These are phyloP conservation scores for Eupeodes latifasciatus DNA, from an alignment of 2,888 invertebrate genomes.

Conservation along the genomic window DNA sequence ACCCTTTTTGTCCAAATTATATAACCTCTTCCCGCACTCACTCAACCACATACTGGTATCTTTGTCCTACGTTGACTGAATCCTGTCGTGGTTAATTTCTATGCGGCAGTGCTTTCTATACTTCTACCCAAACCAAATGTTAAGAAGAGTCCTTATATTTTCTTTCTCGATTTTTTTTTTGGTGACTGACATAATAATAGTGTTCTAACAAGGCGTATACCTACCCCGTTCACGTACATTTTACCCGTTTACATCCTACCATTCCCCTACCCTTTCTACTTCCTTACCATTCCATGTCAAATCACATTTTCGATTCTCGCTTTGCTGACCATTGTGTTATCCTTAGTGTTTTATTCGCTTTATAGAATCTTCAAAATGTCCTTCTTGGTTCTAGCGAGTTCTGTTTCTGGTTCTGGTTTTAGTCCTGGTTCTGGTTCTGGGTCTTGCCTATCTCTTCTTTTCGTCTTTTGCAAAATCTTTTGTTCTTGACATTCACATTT, in stretches of 20 bases:
- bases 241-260: background rate
- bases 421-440: background rate
- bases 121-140: slow-evolving; percentile 7
- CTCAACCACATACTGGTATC: slow-evolving; percentile 29
- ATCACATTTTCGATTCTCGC: slow-evolving; percentile 15
- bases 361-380: slow-evolving; percentile 50
- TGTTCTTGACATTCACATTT: slow-evolving; percentile 75
- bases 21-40: background rate
- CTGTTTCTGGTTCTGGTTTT: slow-evolving; percentile 2
- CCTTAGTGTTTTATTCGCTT: slow-evolving; percentile 45
- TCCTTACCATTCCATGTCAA: slow-evolving; percentile 1
- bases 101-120: slow-evolving; percentile 8
- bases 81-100: slow-evolving; percentile 71
- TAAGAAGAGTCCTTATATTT: slow-evolving; percentile 34
- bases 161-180: slow-evolving; percentile 20
- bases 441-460: slow-evolving; percentile 62
- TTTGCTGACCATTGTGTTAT: slow-evolving; percentile 68
- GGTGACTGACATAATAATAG: slow-evolving; percentile 63
- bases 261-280: too few species aligned
- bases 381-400: slow-evolving; percentile 16
- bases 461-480: slow-evolving; percentile 70
- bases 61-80: slow-evolving; percentile 67
- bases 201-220: slow-evolving; percentile 37
- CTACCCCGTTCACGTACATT: background rate
- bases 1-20: slow-evolving; percentile 63